Conservation (phyloP, 2,797 vertebrate genomes). For the Bradypodion ventrale region DNA sequence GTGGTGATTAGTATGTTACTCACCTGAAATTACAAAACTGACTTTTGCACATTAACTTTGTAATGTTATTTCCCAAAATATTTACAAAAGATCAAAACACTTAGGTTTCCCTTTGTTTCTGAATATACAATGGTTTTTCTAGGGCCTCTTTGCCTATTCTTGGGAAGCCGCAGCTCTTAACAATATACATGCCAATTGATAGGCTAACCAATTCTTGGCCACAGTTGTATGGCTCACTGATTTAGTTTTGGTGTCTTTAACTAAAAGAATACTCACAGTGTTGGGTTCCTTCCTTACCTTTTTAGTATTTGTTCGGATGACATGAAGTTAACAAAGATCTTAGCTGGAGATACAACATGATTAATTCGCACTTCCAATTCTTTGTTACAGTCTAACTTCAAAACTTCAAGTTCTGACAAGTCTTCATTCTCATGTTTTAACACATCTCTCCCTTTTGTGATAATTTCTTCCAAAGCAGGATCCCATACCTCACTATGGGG, state of each 20-base stretch:
- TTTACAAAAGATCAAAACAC: not conserved
- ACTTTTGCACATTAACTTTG: too few relatives aligned
- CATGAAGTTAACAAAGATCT: slow-evolving; percentile 84
- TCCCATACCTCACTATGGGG: slow-evolving; percentile 75
- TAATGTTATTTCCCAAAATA: too few relatives aligned
- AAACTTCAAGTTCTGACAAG: slow-evolving; percentile 48
- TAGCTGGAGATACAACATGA: slow-evolving; percentile 85
- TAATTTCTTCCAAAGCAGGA: slow-evolving; percentile 66
- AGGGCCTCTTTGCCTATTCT: too few relatives aligned
- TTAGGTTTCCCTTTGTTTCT: too few relatives aligned
- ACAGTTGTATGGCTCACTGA: not conserved
- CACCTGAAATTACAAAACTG: not conserved
- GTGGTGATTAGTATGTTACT: not conserved
- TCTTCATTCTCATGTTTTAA: slow-evolving; percentile 33
- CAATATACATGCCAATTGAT: not conserved
- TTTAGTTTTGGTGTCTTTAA: not conserved
- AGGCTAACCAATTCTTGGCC: not conserved
- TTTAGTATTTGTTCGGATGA: slow-evolving; percentile 77
- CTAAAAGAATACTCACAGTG: not conserved
- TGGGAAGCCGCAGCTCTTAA: too few relatives aligned
- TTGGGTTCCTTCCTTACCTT: slow-evolving; percentile 75
- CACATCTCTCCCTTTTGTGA: slow-evolving; percentile 48
- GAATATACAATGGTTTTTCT: too few relatives aligned
- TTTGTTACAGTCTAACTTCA: slow-evolving; percentile 59
- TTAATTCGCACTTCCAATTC: slow-evolving; percentile 82